phyloP scores from a whole-genome alignment of 2,113 vertebrate genomes.

The Natator depressus region DNA sequence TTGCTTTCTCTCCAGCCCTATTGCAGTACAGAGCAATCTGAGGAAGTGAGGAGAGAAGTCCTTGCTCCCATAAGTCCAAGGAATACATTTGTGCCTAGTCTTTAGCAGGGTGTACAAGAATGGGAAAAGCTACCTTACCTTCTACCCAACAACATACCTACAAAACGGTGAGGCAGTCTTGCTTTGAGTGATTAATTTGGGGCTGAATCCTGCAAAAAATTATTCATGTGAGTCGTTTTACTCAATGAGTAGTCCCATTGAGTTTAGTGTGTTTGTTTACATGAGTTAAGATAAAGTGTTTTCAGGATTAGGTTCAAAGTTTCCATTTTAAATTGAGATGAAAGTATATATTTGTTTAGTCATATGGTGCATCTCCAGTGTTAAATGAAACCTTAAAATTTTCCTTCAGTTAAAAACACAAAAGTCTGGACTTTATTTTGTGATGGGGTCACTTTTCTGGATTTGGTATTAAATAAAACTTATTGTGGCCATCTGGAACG shows the following conservation, averaged over 20 bases:
- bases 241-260: not conserved
- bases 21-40: not conserved
- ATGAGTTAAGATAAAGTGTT: not conserved
- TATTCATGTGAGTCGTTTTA: not conserved
- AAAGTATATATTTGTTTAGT: not conserved
- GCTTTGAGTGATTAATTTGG: not conserved
- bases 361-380: not conserved
- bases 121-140: not conserved
- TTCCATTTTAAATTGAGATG: not conserved
- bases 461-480: constrained; percentile 39
- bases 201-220: not conserved
- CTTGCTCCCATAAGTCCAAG: not conserved
- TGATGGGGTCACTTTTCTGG: not conserved
- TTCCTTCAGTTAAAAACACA: not conserved
- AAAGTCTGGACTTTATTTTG: not conserved
- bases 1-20: not conserved
- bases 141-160: not conserved
- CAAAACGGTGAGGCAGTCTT: not conserved
- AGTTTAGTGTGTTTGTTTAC: not conserved
- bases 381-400: not conserved
- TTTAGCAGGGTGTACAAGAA: not conserved
- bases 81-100: not conserved
- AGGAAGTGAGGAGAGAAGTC: not conserved
- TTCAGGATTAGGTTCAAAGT: not conserved
- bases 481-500: constrained; percentile 46